A percentile compares a stretch with the other conserved stretches of the same genome.
Conservation (phyloP, 2,113 vertebrate genomes). For the Leptobrachium leishanense region DNA sequence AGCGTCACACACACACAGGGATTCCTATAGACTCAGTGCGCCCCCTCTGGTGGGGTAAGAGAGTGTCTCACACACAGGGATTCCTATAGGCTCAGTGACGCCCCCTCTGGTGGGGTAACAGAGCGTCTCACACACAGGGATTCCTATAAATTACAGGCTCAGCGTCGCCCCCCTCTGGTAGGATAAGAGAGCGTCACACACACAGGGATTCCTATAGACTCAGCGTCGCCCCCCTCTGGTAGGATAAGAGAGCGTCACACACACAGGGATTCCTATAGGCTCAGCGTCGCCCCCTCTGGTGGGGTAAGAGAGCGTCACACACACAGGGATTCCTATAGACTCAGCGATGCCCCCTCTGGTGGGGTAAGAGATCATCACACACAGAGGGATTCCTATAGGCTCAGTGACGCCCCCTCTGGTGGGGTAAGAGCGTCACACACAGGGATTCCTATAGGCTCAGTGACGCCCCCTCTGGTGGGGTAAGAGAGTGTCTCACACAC, state of each 20-base stretch:
- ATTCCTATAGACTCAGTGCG: background rate
- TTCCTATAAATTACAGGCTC: slow-evolving; percentile 1
- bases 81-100: background rate
- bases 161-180: background rate
- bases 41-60: background rate
- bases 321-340: background rate
- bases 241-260: too few species aligned
- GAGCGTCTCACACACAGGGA: slow-evolving; percentile 6
- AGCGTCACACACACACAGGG: background rate
- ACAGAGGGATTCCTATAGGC: background rate
- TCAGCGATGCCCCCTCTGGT: background rate
- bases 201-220: too few species aligned
- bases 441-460: slow-evolving; percentile 2
- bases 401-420: background rate
- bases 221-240: too few species aligned
- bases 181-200: too few species aligned
- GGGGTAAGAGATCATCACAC: background rate
- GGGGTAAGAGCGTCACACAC: slow-evolving; percentile 7
- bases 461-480: background rate
- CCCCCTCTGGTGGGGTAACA: slow-evolving; percentile 2
- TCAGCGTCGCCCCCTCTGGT: background rate
- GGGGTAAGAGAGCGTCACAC: background rate
- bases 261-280: background rate
- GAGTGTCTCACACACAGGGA: slow-evolving; percentile 7
- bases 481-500: too few species aligned